These are phyloP conservation scores for Mimas tiliae DNA, from an alignment of 2,888 invertebrate genomes.

Conservation along the genomic window DNA sequence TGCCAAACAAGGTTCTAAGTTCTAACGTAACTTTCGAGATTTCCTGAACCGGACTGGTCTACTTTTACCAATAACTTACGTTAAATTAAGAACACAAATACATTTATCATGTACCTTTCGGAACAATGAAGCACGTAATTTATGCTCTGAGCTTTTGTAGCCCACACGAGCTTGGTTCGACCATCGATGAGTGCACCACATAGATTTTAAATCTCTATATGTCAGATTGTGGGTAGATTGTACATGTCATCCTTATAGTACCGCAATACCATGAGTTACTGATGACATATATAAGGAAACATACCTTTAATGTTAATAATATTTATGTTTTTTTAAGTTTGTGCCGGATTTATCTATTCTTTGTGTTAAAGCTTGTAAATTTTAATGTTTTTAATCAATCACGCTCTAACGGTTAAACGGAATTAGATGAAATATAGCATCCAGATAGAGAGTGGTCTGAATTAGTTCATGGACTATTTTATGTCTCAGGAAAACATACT, in stretches of 20 bases:
- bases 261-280: constrained; percentile 12
- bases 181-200: constrained; percentile 63
- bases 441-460: too few species aligned
- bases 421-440: too few species aligned
- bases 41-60: constrained; percentile 47
- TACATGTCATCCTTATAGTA: constrained; percentile 14
- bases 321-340: too few species aligned
- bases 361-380: too few species aligned
- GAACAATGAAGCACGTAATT: constrained; percentile 69
- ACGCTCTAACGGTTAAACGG: too few species aligned
- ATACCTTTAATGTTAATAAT: too few species aligned
- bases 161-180: constrained; percentile 61
- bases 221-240: constrained; percentile 47
- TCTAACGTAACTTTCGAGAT: constrained; percentile 49
- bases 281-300: constrained; percentile 3
- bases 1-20: constrained; percentile 47
- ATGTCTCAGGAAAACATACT: too few species aligned
- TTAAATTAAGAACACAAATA: constrained; percentile 62
- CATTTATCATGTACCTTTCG: constrained; percentile 71
- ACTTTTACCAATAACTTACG: constrained; percentile 55
- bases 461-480: too few species aligned
- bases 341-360: too few species aligned
- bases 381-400: too few species aligned
- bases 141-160: constrained; percentile 64
- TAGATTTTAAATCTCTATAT: constrained; percentile 68